Evolutionary conservation across 2,797 vertebrate species (phyloP).

Genomic region (Lateolabrax maculatus): DNA sequence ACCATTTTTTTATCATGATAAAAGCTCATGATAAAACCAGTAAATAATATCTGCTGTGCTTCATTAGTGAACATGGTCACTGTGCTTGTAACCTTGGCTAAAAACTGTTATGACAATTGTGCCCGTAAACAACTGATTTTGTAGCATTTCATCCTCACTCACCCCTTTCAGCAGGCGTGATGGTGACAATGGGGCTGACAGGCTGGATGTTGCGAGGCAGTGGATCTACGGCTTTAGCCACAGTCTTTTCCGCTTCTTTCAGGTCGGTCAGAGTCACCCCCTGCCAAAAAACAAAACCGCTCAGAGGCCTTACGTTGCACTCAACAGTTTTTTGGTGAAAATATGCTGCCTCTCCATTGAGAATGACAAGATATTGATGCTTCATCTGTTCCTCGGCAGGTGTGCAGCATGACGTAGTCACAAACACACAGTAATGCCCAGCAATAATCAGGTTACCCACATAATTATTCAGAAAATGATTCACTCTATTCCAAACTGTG

Average conservation of each 20-base stretch:
- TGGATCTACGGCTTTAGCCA: conserved; percentile 70
- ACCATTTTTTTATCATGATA: too few relatives aligned
- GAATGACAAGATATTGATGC: not conserved
- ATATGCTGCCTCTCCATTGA: not conserved
- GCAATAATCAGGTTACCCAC: not conserved
- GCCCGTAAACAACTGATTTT: too few relatives aligned
- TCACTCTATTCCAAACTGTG: not conserved
- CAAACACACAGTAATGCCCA: too few relatives aligned
- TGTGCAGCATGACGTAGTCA: fast-evolving
- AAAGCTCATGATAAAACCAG: not conserved
- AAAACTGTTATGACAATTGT: too few relatives aligned
- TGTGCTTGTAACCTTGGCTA: not conserved
- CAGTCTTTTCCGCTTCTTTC: conserved; percentile 91
- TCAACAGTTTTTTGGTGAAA: not conserved
- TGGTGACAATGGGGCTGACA: conserved; percentile 83
- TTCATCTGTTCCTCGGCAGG: not conserved
- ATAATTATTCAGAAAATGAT: not conserved
- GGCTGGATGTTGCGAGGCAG: conserved; percentile 77
- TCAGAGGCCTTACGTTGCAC: not conserved
- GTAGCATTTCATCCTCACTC: conserved; percentile 33
- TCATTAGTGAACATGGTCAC: not conserved
- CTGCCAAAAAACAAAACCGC: conserved; percentile 69
- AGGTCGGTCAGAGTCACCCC: conserved; percentile 93
- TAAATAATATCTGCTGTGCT: not conserved
- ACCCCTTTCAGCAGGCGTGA: conserved; percentile 86